A percentile compares a stretch with the other conserved stretches of the same genome.
These are phyloP conservation scores for Ammodytes dubius DNA, from an alignment of 2,113 vertebrate species.

Conservation along the genomic window DNA sequence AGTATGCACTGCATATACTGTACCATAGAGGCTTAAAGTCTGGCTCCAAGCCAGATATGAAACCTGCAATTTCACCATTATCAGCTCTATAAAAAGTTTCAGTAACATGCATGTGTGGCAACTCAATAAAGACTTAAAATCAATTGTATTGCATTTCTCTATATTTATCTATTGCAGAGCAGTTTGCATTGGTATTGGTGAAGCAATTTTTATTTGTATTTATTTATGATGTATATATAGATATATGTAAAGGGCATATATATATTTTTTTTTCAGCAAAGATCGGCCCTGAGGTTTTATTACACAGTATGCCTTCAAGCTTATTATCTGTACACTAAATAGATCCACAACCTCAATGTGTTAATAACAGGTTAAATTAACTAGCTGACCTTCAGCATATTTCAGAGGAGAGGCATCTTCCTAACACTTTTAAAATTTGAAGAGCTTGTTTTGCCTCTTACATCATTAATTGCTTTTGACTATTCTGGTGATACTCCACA, in stretches of 20 bases:
- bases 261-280: slow-evolving; percentile 2
- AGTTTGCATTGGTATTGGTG: background rate
- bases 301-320: background rate
- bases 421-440: slow-evolving; percentile 40
- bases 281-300: background rate
- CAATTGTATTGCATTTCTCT: slow-evolving; percentile 22
- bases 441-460: slow-evolving; percentile 45
- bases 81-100: slow-evolving; percentile 16
- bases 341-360: slow-evolving; percentile 13
- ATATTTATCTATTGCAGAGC: slow-evolving; percentile 6
- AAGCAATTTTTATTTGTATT: slow-evolving; percentile 29
- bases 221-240: slow-evolving; percentile 21
- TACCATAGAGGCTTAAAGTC: slow-evolving; percentile 11
- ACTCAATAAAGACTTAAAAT: slow-evolving; percentile 32
- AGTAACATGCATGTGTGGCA: slow-evolving; percentile 37
- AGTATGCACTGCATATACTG: slow-evolving; percentile 36
- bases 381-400: slow-evolving; percentile 10
- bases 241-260: background rate
- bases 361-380: slow-evolving; percentile 26
- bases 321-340: slow-evolving; percentile 4
- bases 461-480: slow-evolving; percentile 46
- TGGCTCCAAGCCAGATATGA: slow-evolving; percentile 32
- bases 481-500: slow-evolving; percentile 43
- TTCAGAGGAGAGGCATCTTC: slow-evolving; percentile 19
- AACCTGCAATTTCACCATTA: slow-evolving; percentile 42